A percentile compares a stretch with the other conserved stretches of the same genome.
Evolutionary conservation across 2,113 vertebrate species (phyloP).

Genomic region (Pungitius pungitius): DNA sequence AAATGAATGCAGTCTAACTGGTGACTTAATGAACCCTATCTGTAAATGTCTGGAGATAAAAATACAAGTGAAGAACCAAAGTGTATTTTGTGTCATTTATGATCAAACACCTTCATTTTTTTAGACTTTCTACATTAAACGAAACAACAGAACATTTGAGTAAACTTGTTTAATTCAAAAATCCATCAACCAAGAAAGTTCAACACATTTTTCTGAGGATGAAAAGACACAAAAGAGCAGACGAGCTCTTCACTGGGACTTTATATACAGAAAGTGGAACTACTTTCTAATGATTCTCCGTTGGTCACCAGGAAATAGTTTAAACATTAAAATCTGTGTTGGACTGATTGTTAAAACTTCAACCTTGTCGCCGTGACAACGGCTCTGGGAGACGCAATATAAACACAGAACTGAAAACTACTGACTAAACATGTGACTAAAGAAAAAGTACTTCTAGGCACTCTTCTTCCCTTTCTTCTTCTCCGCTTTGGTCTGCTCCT

Average conservation of each 20-base stretch:
- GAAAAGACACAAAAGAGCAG: neutral
- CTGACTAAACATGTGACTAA: neutral
- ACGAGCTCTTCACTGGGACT: too few species aligned
- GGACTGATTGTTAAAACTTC: too few species aligned
- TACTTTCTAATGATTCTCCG: too few species aligned
- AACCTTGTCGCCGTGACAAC: too few species aligned
- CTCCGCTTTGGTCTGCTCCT: constrained; percentile 66
- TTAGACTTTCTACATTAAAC: too few species aligned
- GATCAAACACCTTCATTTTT: too few species aligned
- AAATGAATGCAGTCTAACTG: neutral
- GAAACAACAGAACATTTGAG: neutral
- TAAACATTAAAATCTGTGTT: too few species aligned
- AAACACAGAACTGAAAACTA: too few species aligned
- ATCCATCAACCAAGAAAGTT: neutral
- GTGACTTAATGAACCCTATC: constrained; percentile 4
- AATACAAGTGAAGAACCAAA: neutral
- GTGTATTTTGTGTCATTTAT: neutral
- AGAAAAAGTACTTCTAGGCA: neutral
- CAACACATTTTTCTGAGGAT: neutral
- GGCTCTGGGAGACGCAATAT: too few species aligned
- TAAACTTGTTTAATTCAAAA: constrained; percentile 26
- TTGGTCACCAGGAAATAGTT: too few species aligned
- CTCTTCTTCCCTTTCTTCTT: constrained; percentile 61
- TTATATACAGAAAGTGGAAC: too few species aligned
- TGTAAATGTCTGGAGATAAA: constrained; percentile 6